Conservation (phyloP, 2,797 vertebrate genomes). For the Cossypha heuglini region DNA sequence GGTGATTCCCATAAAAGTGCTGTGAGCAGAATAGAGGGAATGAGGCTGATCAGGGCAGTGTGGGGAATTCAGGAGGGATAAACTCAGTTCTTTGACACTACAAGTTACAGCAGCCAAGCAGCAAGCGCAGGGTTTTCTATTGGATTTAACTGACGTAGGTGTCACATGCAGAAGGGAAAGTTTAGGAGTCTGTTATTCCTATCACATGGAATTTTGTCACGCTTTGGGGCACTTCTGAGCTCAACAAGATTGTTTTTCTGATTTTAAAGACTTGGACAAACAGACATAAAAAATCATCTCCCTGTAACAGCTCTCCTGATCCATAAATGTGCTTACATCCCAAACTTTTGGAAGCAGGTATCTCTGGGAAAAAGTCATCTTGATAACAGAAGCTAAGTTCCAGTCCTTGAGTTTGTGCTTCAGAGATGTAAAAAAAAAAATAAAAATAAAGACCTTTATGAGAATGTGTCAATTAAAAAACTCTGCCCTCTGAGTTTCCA, state of each 20-base stretch:
- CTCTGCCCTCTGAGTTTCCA: background rate
- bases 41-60: background rate
- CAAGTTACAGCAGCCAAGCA: too few relatives aligned
- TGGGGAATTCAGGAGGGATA: background rate
- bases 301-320: background rate
- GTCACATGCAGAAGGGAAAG: background rate
- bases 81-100: background rate
- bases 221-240: background rate
- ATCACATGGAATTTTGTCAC: accelerated
- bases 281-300: background rate
- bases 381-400: background rate
- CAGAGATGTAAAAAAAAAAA: background rate
- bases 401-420: background rate
- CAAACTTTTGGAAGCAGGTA: background rate
- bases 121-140: background rate
- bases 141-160: accelerated
- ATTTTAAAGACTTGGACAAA: background rate
- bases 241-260: background rate
- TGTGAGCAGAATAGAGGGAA: background rate
- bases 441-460: accelerated
- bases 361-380: background rate
- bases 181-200: background rate
- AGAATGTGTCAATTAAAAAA: background rate
- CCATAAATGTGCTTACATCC: background rate
- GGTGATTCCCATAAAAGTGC: background rate